phyloP scores from a whole-genome alignment of 30 jellyfish, hydroid and myxozoan species.

The Chrysaora quinquecirrha region DNA sequence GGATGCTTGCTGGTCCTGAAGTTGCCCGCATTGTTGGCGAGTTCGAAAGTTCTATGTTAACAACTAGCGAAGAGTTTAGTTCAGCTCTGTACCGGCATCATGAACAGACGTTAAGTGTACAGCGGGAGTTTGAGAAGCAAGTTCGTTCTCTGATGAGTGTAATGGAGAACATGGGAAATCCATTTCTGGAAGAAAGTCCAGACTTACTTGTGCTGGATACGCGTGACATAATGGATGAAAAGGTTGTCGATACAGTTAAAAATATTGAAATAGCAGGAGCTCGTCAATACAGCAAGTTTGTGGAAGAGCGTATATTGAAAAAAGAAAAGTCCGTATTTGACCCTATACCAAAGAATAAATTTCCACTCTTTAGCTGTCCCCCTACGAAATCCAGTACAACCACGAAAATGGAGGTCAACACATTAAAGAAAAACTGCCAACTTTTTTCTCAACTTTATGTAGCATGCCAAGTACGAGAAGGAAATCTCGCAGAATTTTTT shows the following conservation, averaged over 20 bases:
- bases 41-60: not conserved
- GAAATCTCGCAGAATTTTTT: constrained; percentile 23
- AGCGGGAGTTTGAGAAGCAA: not conserved
- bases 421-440: constrained; percentile 8
- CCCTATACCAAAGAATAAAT: not conserved
- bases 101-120: constrained; percentile 16
- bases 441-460: constrained; percentile 38
- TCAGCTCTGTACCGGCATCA: constrained; percentile 25
- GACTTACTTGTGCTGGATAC: constrained; percentile 26
- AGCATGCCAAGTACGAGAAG: constrained; percentile 54
- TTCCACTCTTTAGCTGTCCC: constrained; percentile 13
- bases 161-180: constrained; percentile 14
- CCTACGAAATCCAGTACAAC: not conserved
- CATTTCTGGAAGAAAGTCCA: constrained; percentile 21
- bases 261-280: not conserved
- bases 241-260: not conserved
- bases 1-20: constrained; percentile 50
- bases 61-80: not conserved
- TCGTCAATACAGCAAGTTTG: not conserved
- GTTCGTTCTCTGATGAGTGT: not conserved
- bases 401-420: constrained; percentile 7
- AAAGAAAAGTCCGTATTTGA: not conserved
- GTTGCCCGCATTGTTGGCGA: not conserved
- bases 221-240: not conserved
- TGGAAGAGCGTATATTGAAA: constrained; percentile 4